These are phyloP conservation scores for Sula dactylatra DNA, from an alignment of 2,113 vertebrate genomes.

Conservation along the genomic window DNA sequence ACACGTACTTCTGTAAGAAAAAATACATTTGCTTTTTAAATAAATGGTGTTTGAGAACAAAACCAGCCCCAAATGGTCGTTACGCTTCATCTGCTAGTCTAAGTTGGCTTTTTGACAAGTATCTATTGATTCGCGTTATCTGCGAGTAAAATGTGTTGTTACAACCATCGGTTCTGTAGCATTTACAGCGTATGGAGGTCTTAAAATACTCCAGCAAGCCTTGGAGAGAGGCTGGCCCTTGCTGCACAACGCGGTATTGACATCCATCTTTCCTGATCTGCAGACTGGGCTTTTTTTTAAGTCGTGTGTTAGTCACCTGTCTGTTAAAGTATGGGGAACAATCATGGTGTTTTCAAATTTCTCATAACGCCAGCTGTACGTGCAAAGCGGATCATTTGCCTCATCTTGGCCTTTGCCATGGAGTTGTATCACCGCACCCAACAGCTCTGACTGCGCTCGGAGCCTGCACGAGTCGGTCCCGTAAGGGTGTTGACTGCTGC, in stretches of 20 bases:
- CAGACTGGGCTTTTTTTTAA: background rate
- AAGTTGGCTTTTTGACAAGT: background rate
- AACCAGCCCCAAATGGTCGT: background rate
- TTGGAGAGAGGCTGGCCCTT: background rate
- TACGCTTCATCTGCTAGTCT: background rate
- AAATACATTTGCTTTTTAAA: background rate
- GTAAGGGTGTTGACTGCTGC: background rate
- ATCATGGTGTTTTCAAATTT: background rate
- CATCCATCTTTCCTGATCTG: background rate
- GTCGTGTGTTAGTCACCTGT: background rate
- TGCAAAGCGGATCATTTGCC: background rate
- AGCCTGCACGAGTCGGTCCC: background rate
- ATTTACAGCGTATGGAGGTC: background rate
- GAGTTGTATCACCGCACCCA: fast-evolving
- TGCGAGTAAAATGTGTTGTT: background rate
- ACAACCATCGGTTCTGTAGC: background rate
- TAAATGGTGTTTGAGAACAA: background rate
- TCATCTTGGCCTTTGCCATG: background rate
- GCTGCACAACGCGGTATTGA: background rate
- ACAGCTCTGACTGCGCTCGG: background rate
- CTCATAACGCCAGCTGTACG: background rate
- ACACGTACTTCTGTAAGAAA: background rate
- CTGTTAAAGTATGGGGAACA: background rate
- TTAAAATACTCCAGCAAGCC: fast-evolving
- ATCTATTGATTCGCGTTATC: background rate